Evolutionary conservation across 2,797 vertebrate species (phyloP).

Genomic region (Enteromius fasciolatus): DNA sequence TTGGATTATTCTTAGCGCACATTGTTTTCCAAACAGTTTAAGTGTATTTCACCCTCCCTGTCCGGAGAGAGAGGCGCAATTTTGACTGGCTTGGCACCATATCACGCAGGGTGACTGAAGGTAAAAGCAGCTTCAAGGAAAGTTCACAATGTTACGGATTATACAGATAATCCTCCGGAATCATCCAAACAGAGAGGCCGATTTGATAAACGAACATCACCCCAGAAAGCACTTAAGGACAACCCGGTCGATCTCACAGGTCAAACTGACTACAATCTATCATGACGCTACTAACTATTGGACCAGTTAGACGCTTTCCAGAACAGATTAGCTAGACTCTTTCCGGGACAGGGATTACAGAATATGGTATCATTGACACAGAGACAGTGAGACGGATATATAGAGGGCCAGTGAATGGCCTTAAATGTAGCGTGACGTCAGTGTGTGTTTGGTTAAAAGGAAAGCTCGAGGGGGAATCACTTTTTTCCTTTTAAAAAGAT

Average conservation of each 20-base stretch:
- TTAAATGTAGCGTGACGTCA: conserved; percentile 14
- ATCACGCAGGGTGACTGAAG: conserved; percentile 18
- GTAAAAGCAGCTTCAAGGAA: conserved; percentile 40
- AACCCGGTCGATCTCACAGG: conserved; percentile 34
- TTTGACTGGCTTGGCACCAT: conserved; percentile 18
- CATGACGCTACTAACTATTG: neutral
- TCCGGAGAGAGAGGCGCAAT: neutral
- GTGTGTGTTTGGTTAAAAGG: conserved; percentile 56
- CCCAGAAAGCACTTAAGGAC: conserved; percentile 44
- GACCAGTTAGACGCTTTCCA: neutral
- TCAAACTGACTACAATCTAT: conserved; percentile 25
- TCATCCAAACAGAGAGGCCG: conserved; percentile 46
- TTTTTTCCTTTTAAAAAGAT: conserved; percentile 52
- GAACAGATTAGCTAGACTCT: conserved; percentile 23
- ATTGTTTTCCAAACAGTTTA: conserved; percentile 32
- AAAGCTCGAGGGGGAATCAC: conserved; percentile 46
- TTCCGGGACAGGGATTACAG: conserved; percentile 8
- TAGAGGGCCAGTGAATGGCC: neutral
- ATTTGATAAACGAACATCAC: conserved; percentile 47
- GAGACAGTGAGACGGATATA: neutral
- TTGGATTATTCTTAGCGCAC: conserved; percentile 20
- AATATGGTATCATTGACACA: neutral
- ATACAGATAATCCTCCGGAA: conserved; percentile 48
- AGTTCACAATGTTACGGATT: conserved; percentile 49
- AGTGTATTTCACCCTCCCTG: neutral